Percentiles rank a stretch among this genome's conserved stretches.
These are phyloP conservation scores for Trissolcus basalis DNA, from an alignment of 1,140 invertebrate species.

Conservation along the genomic window DNA sequence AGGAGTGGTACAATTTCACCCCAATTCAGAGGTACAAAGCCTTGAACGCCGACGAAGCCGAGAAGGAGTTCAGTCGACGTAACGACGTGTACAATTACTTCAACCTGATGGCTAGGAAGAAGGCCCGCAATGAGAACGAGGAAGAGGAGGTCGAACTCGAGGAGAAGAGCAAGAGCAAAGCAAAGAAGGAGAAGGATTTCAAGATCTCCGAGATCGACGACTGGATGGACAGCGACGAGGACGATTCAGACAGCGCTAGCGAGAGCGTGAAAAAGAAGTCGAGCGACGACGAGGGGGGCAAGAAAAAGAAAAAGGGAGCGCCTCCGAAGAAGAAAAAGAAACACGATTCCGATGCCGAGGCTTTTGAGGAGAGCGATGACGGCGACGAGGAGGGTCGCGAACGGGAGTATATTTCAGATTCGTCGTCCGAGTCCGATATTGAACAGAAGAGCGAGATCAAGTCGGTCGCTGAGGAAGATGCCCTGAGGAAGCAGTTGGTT, in stretches of 20 bases:
- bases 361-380: conserved; percentile 1
- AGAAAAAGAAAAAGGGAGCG: conserved; percentile 78
- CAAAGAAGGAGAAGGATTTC: conserved; percentile 81
- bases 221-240: conserved; percentile 89
- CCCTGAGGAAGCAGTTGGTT: not conserved
- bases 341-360: not conserved
- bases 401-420: not conserved
- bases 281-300: conserved; percentile 80
- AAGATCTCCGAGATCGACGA: conserved; percentile 97
- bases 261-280: conserved; percentile 72
- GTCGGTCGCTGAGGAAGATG: not conserved
- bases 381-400: not conserved
- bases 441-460: not conserved
- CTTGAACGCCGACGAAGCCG: conserved; percentile 96
- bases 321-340: not conserved
- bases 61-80: conserved; percentile 95
- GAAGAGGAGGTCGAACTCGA: conserved; percentile 86
- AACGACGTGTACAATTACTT: conserved; percentile 98
- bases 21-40: conserved; percentile 94
- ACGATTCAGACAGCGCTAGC: conserved; percentile 83
- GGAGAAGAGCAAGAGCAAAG: conserved; percentile 75
- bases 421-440: not conserved
- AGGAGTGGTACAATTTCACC: conserved; percentile 96
- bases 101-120: conserved; percentile 92
- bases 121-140: conserved; percentile 88